A percentile compares a stretch with the other conserved stretches of the same genome.
Conservation (phyloP, 1,140 invertebrate species). For the Bradynema listronoti region DNA sequence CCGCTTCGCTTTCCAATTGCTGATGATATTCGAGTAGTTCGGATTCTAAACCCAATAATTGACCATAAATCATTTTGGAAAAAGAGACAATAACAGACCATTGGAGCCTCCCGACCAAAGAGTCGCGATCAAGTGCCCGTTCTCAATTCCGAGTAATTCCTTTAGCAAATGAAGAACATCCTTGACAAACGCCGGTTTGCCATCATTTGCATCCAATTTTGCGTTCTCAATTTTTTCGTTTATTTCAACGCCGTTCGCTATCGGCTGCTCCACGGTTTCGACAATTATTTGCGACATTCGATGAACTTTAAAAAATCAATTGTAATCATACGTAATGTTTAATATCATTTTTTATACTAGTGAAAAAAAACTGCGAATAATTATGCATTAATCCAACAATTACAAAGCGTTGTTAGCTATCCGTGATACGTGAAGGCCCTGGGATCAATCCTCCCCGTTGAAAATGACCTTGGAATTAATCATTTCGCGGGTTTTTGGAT, state of each 20-base stretch:
- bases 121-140: conserved; percentile 33
- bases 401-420: too few relatives aligned
- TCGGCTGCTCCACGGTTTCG: conserved; percentile 13
- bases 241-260: neutral
- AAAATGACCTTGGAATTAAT: too few relatives aligned
- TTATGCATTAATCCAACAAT: too few relatives aligned
- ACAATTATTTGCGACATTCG: conserved; percentile 19
- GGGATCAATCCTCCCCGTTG: too few relatives aligned
- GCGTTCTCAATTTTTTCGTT: conserved; percentile 11
- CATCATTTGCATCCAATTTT: neutral
- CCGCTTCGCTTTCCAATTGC: conserved; percentile 13
- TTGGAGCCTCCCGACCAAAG: conserved; percentile 33
- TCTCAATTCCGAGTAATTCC: conserved; percentile 21
- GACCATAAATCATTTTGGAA: neutral
- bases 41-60: conserved; percentile 16
- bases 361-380: too few relatives aligned
- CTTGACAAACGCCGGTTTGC: neutral
- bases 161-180: conserved; percentile 17
- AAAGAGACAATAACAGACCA: conserved; percentile 18
- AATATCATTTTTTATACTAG: too few relatives aligned
- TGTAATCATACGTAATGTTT: too few relatives aligned
- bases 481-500: too few relatives aligned
- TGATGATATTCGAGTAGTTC: conserved; percentile 31
- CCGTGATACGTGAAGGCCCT: too few relatives aligned
- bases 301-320: conserved; percentile 15